Base-by-base conservation (phyloP, 1,140 invertebrate genomes). In the Lasioglossum albipes region DNA sequence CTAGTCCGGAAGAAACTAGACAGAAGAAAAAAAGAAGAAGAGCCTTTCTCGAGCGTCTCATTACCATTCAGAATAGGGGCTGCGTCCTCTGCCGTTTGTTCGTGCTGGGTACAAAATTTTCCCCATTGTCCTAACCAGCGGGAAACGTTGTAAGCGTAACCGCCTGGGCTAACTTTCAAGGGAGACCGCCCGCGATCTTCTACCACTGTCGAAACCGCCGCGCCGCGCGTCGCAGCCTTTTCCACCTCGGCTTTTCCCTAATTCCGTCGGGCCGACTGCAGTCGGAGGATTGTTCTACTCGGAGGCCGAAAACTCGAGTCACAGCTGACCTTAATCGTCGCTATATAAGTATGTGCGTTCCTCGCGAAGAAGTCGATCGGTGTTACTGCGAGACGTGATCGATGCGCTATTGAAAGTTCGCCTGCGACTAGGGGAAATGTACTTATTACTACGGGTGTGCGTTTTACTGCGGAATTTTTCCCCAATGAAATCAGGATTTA, bases 241-340 rank as follows among this genome's bases (percentile, higher is more conserved):
- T 77, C 54, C 20, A 72, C 61, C 76, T 12, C n/a, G 20, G 6
- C 64, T 75, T 79, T 75, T n/a, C 62, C 64, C 78, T 80, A 80
- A 80, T 75, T 80, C 78, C 78, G 74, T 67, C 61, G 52, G 52
- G 78, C 52, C 72, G 27, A 72, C 72, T 22, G n/a, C 42, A 2
- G 66, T 2, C 27, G 3, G 45, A 64, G 22, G 78, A 66, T 80
- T 71, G 71, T 75, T 66, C 54, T 67, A 42, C 68, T 75, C 36
- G 7, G 52, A 49, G 41, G n/a, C 52, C 54, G 49, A 65, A 68
- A 27, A 68, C 71, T 36, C 64, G 41, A 67, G 45, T 42, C 41
- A 7, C 9, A 13, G 64, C 52, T 80, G 72, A 80, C 78, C 78
- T 80, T 80, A 80, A 80, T 79, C 78, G 78, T 61, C 36, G 62